Evolutionary conservation across 2,113 vertebrate genomes (phyloP).

Genomic region (Sula dactylatra): DNA sequence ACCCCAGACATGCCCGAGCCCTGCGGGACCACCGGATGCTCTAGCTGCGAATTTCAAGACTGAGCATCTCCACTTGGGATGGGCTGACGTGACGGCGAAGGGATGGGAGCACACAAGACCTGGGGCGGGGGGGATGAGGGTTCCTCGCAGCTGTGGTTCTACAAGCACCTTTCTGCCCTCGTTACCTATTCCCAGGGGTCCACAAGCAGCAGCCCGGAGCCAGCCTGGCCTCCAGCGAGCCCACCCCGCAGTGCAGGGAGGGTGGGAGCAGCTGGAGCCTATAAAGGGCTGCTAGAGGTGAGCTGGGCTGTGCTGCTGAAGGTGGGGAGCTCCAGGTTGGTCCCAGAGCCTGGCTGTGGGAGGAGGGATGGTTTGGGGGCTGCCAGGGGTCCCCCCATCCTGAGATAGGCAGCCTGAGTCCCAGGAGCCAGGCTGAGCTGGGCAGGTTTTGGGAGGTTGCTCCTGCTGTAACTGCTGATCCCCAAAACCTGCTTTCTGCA

Average conservation of each 20-base stretch:
- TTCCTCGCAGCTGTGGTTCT: neutral
- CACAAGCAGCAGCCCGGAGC: accelerated
- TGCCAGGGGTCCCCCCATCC: neutral
- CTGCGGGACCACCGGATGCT: neutral
- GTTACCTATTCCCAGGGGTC: neutral
- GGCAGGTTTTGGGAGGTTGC: neutral
- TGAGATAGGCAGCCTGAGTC: neutral
- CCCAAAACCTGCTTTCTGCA: neutral
- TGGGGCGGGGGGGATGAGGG: neutral
- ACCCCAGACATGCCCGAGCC: neutral
- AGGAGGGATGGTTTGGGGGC: neutral
- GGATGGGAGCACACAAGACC: neutral
- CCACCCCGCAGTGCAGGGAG: accelerated
- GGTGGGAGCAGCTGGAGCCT: neutral
- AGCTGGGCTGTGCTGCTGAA: neutral
- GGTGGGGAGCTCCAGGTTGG: neutral
- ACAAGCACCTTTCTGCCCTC: neutral
- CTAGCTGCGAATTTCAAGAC: neutral
- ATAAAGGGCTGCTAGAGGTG: neutral
- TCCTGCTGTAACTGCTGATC: neutral
- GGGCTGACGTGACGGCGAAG: neutral
- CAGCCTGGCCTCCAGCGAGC: neutral
- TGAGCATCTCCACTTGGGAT: neutral
- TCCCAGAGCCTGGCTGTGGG: neutral
- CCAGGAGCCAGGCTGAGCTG: neutral